Evolutionary conservation across 2,888 invertebrate genomes (phyloP), one percentile per base, ranked within the genome.

Genomic region (Cosmopolites sordidus): DNA sequence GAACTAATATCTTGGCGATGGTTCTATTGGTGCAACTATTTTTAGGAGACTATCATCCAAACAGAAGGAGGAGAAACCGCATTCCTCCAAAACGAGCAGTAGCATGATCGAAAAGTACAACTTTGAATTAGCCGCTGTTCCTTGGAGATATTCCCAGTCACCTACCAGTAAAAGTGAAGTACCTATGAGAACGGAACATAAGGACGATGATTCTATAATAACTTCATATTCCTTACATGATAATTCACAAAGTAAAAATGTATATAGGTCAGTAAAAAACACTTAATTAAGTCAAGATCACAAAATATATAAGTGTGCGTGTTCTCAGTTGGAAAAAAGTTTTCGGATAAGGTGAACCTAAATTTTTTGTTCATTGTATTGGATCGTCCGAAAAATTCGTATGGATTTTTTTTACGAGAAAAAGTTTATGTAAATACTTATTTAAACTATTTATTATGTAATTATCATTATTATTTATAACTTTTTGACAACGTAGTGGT

Each of bases 11-110:
- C 11, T 17, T 16, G n/a, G 1, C 5, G 6, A 14, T 43, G 14
- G 12, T 12, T 43, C 6, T 29, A 14, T n/a, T 6, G 12, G 16
- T 18, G 38, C 33, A 33, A 9, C 3, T 12, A 9, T 30, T 49
- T 43, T 16, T 12, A 41, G 30, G 44, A 51, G 58, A 50, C 41
- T 58, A 18, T 56, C 58, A 27, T 58, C 58, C 3, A 58, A 56
- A 44, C 58, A 58, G 18, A 49, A 48, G 29, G 57, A 54, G 40
- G 56, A 57, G 8, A 55, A 58, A 37, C 49, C 50, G 12, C 46
- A 45, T 18, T 47, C 48, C 6, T 42, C 44, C 17, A 42, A 45
- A 15, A 37, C 41, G 16, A 48, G 41, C 6, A 33, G 37, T 17
- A 44, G 44, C 15, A 27, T 47, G 12, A 49, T 39, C 1, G 48